phyloP scores from a whole-genome alignment of 1,140 invertebrate genomes.

The Battus philenor region DNA sequence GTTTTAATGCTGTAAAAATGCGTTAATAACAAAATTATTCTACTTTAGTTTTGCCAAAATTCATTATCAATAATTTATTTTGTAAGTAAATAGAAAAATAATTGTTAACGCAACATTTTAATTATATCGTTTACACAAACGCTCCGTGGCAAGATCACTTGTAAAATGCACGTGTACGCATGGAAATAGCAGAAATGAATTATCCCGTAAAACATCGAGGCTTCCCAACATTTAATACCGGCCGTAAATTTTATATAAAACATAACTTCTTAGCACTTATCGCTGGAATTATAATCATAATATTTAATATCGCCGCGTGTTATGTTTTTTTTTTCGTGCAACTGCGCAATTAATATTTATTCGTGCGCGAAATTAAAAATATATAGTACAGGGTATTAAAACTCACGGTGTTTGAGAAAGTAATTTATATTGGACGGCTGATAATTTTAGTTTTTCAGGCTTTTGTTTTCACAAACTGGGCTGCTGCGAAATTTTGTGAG shows the following conservation, averaged over 20 bases:
- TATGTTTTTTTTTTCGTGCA: slow-evolving; percentile 24
- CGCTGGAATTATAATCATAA: slow-evolving; percentile 15
- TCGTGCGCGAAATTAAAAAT: slow-evolving; percentile 52
- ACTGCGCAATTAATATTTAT: slow-evolving; percentile 43
- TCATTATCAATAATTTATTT: no score
- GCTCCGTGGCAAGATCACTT: no score
- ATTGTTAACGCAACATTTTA: no score
- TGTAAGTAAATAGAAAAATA: no score
- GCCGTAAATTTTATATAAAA: slow-evolving; percentile 13
- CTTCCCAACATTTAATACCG: slow-evolving; percentile 10
- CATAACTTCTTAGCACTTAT: slow-evolving; percentile 14
- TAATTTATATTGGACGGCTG: no score
- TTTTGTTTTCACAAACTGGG: no score
- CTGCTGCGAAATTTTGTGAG: no score
- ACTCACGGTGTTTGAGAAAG: slow-evolving; percentile 29
- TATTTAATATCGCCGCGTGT: slow-evolving; percentile 14
- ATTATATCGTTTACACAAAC: no score
- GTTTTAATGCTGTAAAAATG: no score
- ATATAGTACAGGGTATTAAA: slow-evolving; percentile 32
- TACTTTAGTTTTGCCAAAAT: no score
- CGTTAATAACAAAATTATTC: no score
- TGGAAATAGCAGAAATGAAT: slow-evolving; percentile 7
- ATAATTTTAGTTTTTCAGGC: no score
- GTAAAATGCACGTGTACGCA: background rate
- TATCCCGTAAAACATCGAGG: slow-evolving; percentile 8